Percentiles rank a stretch among this genome's conserved stretches.
Evolutionary conservation across 2,797 vertebrate species (phyloP).

Genomic region (Sarcoramphus papa): DNA sequence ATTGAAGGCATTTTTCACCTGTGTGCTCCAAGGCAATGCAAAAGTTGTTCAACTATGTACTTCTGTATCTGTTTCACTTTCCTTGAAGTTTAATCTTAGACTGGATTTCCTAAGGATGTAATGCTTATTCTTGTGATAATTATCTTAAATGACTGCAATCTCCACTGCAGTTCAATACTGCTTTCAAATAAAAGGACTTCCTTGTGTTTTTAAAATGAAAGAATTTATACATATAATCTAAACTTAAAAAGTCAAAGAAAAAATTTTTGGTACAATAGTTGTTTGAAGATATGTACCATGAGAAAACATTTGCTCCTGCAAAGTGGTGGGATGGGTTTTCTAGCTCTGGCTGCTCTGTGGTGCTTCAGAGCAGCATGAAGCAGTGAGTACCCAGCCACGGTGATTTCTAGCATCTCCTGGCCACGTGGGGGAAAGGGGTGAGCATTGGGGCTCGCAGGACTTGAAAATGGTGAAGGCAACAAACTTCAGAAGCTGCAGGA

Average conservation of each 20-base stretch:
- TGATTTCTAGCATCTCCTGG: neutral
- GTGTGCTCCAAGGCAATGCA: neutral
- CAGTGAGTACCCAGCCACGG: neutral
- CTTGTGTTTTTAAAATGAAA: neutral
- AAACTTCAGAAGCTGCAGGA: neutral
- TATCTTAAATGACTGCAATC: neutral
- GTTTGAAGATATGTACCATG: neutral
- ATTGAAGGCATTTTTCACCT: neutral
- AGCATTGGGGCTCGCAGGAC: fast-evolving
- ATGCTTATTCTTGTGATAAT: neutral
- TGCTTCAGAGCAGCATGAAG: neutral
- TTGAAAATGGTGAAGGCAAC: neutral
- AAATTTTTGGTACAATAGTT: neutral
- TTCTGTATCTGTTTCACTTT: neutral
- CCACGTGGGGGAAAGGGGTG: fast-evolving
- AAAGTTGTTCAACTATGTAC: neutral
- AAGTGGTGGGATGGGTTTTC: neutral
- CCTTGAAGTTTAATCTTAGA: neutral
- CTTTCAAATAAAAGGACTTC: neutral
- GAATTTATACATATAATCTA: fast-evolving
- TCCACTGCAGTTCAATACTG: neutral
- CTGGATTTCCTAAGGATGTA: neutral
- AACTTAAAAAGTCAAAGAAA: neutral
- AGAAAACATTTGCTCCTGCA: neutral
- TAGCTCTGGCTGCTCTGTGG: neutral